A percentile compares a stretch with the other conserved stretches of the same genome.
Conservation (phyloP, 1,140 invertebrate genomes). For the Gryon sp. region DNA sequence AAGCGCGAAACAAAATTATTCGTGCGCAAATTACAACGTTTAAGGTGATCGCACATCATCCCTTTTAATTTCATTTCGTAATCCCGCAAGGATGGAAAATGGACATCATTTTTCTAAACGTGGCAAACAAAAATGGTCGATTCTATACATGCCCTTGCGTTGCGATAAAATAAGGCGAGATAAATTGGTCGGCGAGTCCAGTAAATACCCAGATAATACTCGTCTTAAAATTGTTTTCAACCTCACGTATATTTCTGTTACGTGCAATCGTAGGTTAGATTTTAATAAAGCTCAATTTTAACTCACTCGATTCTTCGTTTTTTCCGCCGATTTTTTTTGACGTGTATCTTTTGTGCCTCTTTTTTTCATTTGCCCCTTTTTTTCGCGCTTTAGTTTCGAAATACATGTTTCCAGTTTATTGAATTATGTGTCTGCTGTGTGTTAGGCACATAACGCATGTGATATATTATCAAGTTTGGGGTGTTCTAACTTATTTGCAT, state of each 20-base stretch:
- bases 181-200: constrained; percentile 51
- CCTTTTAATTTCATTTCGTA: constrained; percentile 43
- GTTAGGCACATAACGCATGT: constrained; percentile 15
- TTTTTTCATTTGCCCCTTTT: constrained; percentile 2
- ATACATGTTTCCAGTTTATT: constrained; percentile 22
- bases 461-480: constrained; percentile 37
- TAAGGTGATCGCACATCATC: constrained; percentile 2
- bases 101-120: constrained; percentile 43
- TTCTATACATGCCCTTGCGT: constrained; percentile 46
- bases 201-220: constrained; percentile 58
- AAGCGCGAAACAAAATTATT: constrained; percentile 14
- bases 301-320: background rate
- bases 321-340: background rate
- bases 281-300: constrained; percentile 43
- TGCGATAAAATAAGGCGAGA: constrained; percentile 55
- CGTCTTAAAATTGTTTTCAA: constrained; percentile 49
- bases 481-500: constrained; percentile 35
- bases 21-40: constrained; percentile 19
- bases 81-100: constrained; percentile 43
- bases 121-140: too few species aligned
- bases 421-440: constrained; percentile 34
- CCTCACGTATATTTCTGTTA: constrained; percentile 31
- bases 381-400: constrained; percentile 3
- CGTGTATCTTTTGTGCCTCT: background rate
- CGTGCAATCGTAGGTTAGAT: constrained; percentile 15